phyloP scores from a whole-genome alignment of 23 tunicate genomes.

The Phallusia fumigata region DNA sequence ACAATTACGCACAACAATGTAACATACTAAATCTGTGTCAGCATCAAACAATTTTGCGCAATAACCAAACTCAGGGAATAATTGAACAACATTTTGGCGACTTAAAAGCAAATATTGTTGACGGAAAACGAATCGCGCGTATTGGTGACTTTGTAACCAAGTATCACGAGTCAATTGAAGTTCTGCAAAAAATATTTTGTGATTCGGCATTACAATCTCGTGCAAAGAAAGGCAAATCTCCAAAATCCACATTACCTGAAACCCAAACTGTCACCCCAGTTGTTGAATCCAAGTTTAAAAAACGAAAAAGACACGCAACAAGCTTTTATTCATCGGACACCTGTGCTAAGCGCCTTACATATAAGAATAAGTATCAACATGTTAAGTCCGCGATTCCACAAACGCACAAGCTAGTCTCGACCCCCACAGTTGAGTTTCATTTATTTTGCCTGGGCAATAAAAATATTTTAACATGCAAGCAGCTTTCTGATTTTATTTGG shows the following conservation, averaged over 20 bases:
- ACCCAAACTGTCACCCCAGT: not conserved
- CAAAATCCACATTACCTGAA: not conserved
- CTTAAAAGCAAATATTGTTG: not conserved
- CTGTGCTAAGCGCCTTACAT: not conserved
- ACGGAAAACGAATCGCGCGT: not conserved
- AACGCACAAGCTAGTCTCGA: no score
- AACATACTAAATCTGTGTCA: not conserved
- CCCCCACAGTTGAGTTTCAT: no score
- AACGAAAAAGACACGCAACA: not conserved
- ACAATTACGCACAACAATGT: not conserved
- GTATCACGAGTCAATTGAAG: not conserved
- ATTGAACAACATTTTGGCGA: conserved; percentile 4
- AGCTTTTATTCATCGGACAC: not conserved
- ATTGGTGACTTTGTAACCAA: not conserved
- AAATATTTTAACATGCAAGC: no score
- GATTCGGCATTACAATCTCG: not conserved
- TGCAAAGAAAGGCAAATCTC: not conserved
- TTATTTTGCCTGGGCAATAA: no score
- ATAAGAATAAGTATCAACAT: not conserved
- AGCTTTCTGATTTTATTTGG: not conserved
- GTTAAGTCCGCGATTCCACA: no score
- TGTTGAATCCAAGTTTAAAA: conserved; percentile 4
- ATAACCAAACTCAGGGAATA: not conserved
- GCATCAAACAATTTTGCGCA: not conserved
- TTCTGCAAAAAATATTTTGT: not conserved